Evolutionary conservation across 2,797 vertebrate species (phyloP), one percentile per base, ranked within the genome.

Genomic region (Notolabrus celidotus): DNA sequence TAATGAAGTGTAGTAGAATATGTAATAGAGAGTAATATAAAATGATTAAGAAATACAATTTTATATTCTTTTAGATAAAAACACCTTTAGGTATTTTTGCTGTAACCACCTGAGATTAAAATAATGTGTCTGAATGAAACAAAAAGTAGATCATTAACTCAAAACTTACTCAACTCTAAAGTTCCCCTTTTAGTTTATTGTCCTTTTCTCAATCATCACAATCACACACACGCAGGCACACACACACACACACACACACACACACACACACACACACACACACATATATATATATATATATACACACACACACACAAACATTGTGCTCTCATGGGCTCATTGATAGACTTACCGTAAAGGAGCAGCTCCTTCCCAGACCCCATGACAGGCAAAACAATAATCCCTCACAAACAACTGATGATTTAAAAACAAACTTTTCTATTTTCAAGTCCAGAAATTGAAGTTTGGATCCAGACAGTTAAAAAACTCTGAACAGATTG

Each of bases 341-440:
- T 79, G 22, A 79, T 34, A 23, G 36, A 91, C 92, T 91, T 58
- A 92, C 92, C 85, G 10, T 91, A 39, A 38, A 81, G 41, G 54
- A 92, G 60, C 7, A 91, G 64, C 36, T 54, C 55, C 57, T 76
- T 86, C 27, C 47, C 54, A 14, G 53, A 17, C 43, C 56, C 72
- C 90, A 92, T 92, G 58, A 72, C 52, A 38, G 16, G 41, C 15
- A 43, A 41, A 43, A 11, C 11, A 15, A 12, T 67, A n/a, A 14
- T 33, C 7, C 41, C 63, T 58, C 29, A 57, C 60, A 42, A 56
- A 57, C 60, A 42, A 56, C 22, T 11, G 54, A 42, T 16, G 43
- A 41, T n/a, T 27, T 60, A 23, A 54, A 25, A 50, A 60, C 4
- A 42, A 36, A 14, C 33, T 45, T 3, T 33, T 38, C 29, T 34